Conservation (phyloP, 2,797 vertebrate genomes). For the Micrastur ruficollis region DNA sequence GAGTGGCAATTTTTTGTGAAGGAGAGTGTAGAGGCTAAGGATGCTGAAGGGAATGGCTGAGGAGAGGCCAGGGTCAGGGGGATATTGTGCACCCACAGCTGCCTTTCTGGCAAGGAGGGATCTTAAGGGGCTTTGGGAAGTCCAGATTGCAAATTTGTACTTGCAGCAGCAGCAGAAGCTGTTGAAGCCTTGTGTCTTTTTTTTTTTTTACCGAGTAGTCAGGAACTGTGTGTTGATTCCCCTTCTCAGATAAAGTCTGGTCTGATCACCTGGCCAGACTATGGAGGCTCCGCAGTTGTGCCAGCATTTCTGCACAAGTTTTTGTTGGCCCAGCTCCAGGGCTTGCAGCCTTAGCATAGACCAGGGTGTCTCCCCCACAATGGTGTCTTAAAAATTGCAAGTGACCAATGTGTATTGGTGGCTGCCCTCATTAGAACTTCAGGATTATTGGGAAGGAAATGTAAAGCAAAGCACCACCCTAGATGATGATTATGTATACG, state of each 20-base stretch:
- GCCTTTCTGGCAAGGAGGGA: neutral
- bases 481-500: neutral
- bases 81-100: accelerated
- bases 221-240: neutral
- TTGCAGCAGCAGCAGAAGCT: neutral
- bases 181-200: neutral
- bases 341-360: neutral
- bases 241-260: neutral
- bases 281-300: neutral
- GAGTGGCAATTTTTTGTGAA: neutral
- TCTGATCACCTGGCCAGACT: neutral
- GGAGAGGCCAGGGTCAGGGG: neutral
- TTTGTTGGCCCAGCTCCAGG: neutral
- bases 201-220: neutral
- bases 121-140: neutral
- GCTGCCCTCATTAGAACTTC: neutral
- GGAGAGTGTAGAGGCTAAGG: neutral
- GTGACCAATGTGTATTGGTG: neutral
- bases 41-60: neutral
- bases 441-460: neutral
- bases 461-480: neutral
- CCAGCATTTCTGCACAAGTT: neutral
- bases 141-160: neutral
- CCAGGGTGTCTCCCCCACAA: neutral
- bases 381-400: neutral